phyloP scores from a whole-genome alignment of 2,888 invertebrate genomes.

The Drosophila cognata region DNA sequence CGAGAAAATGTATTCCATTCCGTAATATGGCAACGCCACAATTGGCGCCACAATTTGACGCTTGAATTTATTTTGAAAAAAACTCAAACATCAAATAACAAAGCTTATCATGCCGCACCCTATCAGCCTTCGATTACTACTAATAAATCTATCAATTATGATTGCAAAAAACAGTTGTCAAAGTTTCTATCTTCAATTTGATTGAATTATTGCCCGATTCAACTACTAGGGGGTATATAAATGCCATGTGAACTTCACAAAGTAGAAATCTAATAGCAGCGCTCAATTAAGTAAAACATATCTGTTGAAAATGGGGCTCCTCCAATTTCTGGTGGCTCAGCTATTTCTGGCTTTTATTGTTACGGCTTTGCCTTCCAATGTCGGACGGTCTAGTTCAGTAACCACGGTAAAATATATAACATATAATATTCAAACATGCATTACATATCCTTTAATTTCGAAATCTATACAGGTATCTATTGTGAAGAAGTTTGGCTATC shows the following conservation, averaged over 20 bases:
- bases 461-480: constrained; percentile 33
- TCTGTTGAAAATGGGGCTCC: constrained; percentile 47
- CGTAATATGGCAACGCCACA: not conserved
- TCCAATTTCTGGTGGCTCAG: constrained; percentile 34
- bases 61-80: not conserved
- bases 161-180: constrained; percentile 30
- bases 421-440: not conserved
- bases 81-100: not conserved
- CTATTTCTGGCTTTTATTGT: constrained; percentile 37
- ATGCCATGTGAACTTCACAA: not conserved
- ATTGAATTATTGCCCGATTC: constrained; percentile 27
- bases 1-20: not conserved
- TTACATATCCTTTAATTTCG: not conserved
- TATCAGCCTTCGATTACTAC: constrained; percentile 10
- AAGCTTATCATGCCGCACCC: constrained; percentile 36
- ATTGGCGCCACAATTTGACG: not conserved
- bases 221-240: constrained; percentile 48
- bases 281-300: constrained; percentile 12
- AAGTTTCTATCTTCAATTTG: constrained; percentile 27
- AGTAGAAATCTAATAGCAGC: constrained; percentile 9
- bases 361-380: constrained; percentile 51
- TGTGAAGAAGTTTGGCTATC: constrained; percentile 66
- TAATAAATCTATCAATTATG: constrained; percentile 19
- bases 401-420: constrained; percentile 65
- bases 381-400: constrained; percentile 53